Base-by-base conservation (phyloP, 2,888 invertebrate species). In the Nematopogon swammerdamellus region DNA sequence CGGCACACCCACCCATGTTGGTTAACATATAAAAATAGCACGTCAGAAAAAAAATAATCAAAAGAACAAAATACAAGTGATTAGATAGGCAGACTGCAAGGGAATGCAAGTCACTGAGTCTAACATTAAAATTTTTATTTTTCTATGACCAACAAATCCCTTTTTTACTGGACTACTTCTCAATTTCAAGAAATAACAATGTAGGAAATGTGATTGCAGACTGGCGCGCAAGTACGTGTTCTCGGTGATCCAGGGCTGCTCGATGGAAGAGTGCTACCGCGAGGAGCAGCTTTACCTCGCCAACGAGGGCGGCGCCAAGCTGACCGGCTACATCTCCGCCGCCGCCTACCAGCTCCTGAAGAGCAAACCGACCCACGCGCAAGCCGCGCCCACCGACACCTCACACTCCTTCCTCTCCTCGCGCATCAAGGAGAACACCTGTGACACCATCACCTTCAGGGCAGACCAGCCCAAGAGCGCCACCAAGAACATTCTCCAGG, bases 201-300 rank as follows among this genome's bases (percentile, higher is more conserved):
- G 8, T 25, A 6, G 25, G 8, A 25, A 4, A 25, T 6, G 4
- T 25, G 8, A 6, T 64, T 63, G 0, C 64, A 85, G 87, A 54
- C 69, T 88, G 49, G 85, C 88, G 1, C 82, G 85, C 30, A 82
- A 81, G 54, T 84, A 87, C 63, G 85, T 82, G 1, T 86, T 77
- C 58, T 77, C 82, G 1, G 86, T 88, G 14, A 83, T 85, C 51
- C 82, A 83, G 60, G 87, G 87, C 0, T 84, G 83, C 56, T 72
- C 82, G 0, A 80, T 84, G 2, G 87, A 88, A 43, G 87, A 88
- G 47, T 84, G 88, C 52, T 75, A 80, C 55, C 70, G 72, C 51
- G 80, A 80, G 36, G 80, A 80, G 55, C 70, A 74, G 50, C 57
- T 60, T 19, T 72, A 67, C 54, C 59, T 67, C 51, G 63, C 70